Base-by-base conservation (phyloP, 2,113 vertebrate genomes). In the Carassius auratus region DNA sequence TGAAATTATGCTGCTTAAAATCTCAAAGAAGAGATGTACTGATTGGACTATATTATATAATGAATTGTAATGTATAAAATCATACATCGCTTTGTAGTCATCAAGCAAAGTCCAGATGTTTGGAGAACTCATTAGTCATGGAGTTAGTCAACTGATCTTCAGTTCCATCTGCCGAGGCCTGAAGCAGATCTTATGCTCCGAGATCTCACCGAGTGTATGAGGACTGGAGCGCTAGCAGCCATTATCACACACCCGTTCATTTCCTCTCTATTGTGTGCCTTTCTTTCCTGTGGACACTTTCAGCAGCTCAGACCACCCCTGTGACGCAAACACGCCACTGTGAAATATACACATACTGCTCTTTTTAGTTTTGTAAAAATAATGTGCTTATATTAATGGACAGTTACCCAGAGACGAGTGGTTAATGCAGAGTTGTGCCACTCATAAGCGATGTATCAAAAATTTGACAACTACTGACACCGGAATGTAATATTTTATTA, bases 301-400 rank as follows among this genome's bases (percentile, higher is more conserved):
- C 66, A 81, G 88, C 76, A 82, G 75, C 74, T 84, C 74, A 57
- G 69, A 80, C 66, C 80, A 81, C 76, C 84, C 36, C 83, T 86
- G 79, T 86, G 82, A 71, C 81, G 85, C 71, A 77, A 76, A 81
- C 75, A 52, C 36, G 75, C 55, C 76, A 83, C 85, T 83, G 79
- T 45, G 55, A 79, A 74, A 81, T 68, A 76, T 77, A 84, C 68
- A 88, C 61, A 55, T 26, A 80, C 23, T 85, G 82, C 50, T 83
- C 21, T 83, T 86, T 80, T 38, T 90, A 30, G 90, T 90, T 91
- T 91, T 88, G 90, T 90, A 86, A 87, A 83, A 17, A 76, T 30
- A 81, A 69, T 69, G 45, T 13, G 45, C 15, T 52, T 33, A 52
- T 8, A 45, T 52, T 52, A 8, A 33, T 66, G 61, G 48, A 81